phyloP scores from a whole-genome alignment of 2,113 vertebrate species.

The Urocitellus parryii region DNA sequence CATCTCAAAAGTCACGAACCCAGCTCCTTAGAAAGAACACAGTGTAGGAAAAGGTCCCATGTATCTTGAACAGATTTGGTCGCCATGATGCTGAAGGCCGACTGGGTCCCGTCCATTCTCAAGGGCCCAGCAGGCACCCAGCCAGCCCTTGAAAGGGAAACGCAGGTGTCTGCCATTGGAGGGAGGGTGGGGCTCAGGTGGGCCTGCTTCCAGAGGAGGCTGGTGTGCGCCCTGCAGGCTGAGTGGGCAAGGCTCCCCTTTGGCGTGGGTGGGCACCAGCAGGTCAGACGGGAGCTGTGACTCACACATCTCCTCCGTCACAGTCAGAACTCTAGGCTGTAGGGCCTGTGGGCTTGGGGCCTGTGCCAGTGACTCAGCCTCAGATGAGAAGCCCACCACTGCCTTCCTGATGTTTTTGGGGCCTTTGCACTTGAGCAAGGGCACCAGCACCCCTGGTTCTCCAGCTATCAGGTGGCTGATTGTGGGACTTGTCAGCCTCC shows the following conservation, averaged over 20 bases:
- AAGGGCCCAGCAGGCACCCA: too few species aligned
- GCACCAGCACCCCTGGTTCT: background rate
- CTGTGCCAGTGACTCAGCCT: background rate
- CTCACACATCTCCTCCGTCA: background rate
- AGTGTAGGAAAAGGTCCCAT: too few species aligned
- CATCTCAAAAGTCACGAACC: background rate
- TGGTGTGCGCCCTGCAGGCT: too few species aligned
- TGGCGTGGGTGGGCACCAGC: too few species aligned
- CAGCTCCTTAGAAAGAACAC: background rate
- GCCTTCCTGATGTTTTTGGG: too few species aligned
- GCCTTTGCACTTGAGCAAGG: background rate
- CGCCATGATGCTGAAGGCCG: too few species aligned
- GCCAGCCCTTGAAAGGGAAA: background rate
- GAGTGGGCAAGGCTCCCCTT: background rate
- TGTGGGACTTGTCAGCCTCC: background rate
- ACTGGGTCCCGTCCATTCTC: too few species aligned
- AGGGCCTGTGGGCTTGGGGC: background rate
- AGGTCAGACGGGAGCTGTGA: fast-evolving
- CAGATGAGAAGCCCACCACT: background rate
- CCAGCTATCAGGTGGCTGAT: background rate
- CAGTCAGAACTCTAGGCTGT: background rate
- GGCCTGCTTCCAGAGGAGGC: background rate
- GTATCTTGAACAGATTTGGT: background rate
- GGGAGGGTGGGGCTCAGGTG: background rate
- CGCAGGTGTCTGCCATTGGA: too few species aligned